These are phyloP conservation scores for Ctenochaetus hawaiiensis DNA, from an alignment of 2,797 vertebrate genomes.

Conservation along the genomic window DNA sequence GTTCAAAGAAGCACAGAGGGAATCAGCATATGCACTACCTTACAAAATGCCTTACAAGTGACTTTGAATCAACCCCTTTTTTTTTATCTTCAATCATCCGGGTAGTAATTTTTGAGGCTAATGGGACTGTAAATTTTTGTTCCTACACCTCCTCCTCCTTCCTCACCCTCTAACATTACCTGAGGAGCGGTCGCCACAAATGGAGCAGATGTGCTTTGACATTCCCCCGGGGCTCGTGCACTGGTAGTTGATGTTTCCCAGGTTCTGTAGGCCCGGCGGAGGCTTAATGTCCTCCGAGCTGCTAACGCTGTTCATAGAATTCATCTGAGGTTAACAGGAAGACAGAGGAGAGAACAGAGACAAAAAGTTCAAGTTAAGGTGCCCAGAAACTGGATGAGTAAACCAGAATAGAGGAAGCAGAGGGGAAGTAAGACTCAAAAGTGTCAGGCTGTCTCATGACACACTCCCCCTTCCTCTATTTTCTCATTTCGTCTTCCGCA, in stretches of 20 bases:
- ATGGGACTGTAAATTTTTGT: slow-evolving; percentile 3
- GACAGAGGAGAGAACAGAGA: slow-evolving; percentile 45
- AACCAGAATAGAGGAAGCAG: slow-evolving; percentile 50
- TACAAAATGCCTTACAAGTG: slow-evolving; percentile 2
- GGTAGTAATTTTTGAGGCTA: neutral
- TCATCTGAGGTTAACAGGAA: slow-evolving; percentile 85
- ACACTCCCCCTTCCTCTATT: slow-evolving; percentile 66
- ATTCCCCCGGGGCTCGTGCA: slow-evolving; percentile 92
- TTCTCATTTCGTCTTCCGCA: slow-evolving; percentile 62
- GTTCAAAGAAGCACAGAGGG: neutral
- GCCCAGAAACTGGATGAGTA: slow-evolving; percentile 17
- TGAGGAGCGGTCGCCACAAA: slow-evolving; percentile 97
- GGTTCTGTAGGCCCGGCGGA: slow-evolving; percentile 88
- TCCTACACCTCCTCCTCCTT: neutral
- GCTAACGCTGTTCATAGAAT: slow-evolving; percentile 89
- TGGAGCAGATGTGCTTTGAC: slow-evolving; percentile 97
- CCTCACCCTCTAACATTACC: slow-evolving; percentile 79
- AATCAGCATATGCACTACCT: neutral
- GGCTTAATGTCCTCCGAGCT: slow-evolving; percentile 94
- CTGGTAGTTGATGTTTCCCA: slow-evolving; percentile 91
- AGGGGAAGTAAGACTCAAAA: slow-evolving; percentile 61
- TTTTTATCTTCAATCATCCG: neutral
- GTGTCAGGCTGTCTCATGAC: slow-evolving; percentile 58
- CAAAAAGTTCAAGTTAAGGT: slow-evolving; percentile 44
- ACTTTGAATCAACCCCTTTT: slow-evolving; percentile 12